These are phyloP conservation scores for Enchytraeus crypticus DNA, from an alignment of 2,888 invertebrate genomes.

Conservation along the genomic window DNA sequence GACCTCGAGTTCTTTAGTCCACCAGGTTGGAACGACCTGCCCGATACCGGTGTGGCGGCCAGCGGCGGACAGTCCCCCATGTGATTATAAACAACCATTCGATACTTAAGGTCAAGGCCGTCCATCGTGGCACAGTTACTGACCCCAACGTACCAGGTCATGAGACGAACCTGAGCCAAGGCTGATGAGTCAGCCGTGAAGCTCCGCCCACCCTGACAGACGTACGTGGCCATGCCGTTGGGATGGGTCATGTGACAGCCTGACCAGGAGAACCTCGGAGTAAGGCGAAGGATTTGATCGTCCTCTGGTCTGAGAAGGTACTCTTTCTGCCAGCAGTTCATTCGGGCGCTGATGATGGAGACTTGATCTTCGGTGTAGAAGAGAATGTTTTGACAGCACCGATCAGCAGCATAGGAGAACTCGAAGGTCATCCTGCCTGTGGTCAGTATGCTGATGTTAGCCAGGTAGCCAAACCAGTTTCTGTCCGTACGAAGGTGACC, in stretches of 20 bases:
- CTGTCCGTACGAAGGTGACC: constrained; percentile 19
- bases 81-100: constrained; percentile 23
- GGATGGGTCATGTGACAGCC: constrained; percentile 25
- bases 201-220: constrained; percentile 27
- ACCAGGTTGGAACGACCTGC: no score
- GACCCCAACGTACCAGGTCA: constrained; percentile 24
- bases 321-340: constrained; percentile 29
- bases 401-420: constrained; percentile 25
- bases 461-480: constrained; percentile 24
- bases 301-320: constrained; percentile 21
- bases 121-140: constrained; percentile 23
- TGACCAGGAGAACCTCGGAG: constrained; percentile 27
- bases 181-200: constrained; percentile 11
- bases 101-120: constrained; percentile 24
- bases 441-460: constrained; percentile 22
- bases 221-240: constrained; percentile 18
- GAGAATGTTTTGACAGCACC: constrained; percentile 26
- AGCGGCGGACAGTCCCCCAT: constrained; percentile 21
- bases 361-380: constrained; percentile 27
- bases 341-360: constrained; percentile 19
- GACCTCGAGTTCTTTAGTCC: no score
- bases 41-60: no score
- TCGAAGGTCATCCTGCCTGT: constrained; percentile 24
- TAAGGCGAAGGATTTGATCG: constrained; percentile 26
- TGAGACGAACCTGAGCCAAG: neutral